These are phyloP conservation scores for Pagrus major DNA, from an alignment of 2,113 vertebrate species.

Conservation along the genomic window DNA sequence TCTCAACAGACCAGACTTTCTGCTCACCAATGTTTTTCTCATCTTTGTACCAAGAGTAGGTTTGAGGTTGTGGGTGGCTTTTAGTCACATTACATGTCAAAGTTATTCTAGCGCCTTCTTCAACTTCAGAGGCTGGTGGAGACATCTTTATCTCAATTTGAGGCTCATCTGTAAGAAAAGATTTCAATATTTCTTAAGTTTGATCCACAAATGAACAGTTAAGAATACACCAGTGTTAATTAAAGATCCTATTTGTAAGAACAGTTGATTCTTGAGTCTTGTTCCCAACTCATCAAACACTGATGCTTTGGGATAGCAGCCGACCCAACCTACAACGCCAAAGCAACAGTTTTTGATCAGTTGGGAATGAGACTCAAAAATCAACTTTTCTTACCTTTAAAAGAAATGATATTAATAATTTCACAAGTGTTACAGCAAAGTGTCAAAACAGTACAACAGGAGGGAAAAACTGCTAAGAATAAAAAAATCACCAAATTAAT, in stretches of 20 bases:
- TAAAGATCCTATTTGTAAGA: no score
- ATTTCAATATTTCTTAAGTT: not conserved
- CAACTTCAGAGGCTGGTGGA: not conserved
- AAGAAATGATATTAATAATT: no score
- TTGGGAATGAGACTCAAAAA: no score
- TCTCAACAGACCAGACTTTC: fast-evolving
- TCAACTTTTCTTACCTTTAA: no score
- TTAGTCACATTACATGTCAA: conserved; percentile 51
- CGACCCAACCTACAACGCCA: no score
- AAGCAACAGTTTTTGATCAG: no score
- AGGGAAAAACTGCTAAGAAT: not conserved
- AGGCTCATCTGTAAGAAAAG: conserved; percentile 69
- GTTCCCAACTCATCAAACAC: no score
- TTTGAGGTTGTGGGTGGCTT: not conserved
- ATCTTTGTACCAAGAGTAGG: conserved; percentile 35
- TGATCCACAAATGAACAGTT: not conserved
- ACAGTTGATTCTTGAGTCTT: no score
- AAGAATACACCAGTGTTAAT: not conserved
- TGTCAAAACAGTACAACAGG: not conserved
- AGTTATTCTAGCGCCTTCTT: not conserved
- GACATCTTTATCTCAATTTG: not conserved
- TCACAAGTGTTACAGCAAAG: not conserved
- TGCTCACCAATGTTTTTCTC: fast-evolving
- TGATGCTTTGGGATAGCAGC: no score
- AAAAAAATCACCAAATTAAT: not conserved